Conservation (phyloP, 2,888 invertebrate genomes). For the Drosophila infuscata region DNA sequence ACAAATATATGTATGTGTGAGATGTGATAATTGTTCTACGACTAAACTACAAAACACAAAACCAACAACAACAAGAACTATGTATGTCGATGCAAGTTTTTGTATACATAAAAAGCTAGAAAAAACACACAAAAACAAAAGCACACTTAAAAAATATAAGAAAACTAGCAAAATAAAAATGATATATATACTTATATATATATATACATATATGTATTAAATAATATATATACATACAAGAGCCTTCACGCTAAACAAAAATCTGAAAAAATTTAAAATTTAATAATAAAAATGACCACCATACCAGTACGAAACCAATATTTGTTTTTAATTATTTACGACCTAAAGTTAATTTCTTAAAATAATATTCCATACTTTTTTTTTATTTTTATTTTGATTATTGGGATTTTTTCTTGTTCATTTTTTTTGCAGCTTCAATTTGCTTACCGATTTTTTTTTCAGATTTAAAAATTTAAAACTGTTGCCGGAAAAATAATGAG, state of each 20-base stretch:
- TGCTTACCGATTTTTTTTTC: neutral
- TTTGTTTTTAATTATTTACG: slow-evolving; percentile 15
- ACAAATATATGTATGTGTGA: slow-evolving; percentile 71
- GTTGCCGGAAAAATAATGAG: neutral
- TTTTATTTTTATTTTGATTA: neutral
- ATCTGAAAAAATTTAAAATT: slow-evolving; percentile 5
- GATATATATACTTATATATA: slow-evolving; percentile 15
- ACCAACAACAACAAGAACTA: slow-evolving; percentile 30
- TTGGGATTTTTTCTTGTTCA: neutral
- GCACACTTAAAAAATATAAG: slow-evolving; percentile 21
- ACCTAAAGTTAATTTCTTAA: neutral
- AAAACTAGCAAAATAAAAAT: slow-evolving; percentile 19
- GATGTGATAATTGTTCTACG: slow-evolving; percentile 78
- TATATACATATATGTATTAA: slow-evolving; percentile 40
- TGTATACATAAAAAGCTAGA: slow-evolving; percentile 38
- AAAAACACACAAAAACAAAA: slow-evolving; percentile 13
- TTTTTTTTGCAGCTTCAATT: neutral
- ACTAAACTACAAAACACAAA: slow-evolving; percentile 60
- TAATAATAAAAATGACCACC: slow-evolving; percentile 62
- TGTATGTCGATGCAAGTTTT: slow-evolving; percentile 71
- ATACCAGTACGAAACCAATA: slow-evolving; percentile 45
- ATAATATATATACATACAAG: slow-evolving; percentile 33
- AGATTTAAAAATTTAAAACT: neutral
- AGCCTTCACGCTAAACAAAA: slow-evolving; percentile 42
- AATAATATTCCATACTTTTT: neutral